phyloP scores from a whole-genome alignment of 2,113 vertebrate genomes.

The Cariama cristata region DNA sequence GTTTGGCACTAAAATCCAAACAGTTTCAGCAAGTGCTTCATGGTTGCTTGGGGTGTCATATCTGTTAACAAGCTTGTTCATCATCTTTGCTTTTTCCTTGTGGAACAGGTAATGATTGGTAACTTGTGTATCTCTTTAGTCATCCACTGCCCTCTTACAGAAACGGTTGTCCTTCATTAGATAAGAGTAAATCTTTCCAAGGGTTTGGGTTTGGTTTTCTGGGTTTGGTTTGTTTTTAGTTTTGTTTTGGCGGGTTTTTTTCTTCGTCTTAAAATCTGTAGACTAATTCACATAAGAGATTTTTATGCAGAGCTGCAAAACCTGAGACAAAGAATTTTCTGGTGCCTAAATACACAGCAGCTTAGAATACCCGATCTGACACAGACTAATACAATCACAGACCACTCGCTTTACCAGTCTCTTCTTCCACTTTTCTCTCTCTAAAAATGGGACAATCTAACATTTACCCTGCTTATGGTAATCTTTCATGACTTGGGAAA shows the following conservation, averaged over 20 bases:
- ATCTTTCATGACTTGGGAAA: neutral
- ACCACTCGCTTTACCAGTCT: neutral
- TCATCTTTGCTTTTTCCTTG: slow-evolving; percentile 28
- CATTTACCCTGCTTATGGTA: neutral
- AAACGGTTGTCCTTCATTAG: neutral
- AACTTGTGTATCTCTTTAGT: neutral
- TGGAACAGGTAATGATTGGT: slow-evolving; percentile 23
- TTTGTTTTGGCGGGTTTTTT: neutral
- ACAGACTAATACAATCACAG: neutral
- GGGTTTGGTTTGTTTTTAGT: neutral
- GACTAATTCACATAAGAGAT: neutral
- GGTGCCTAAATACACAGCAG: neutral
- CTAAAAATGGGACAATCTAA: neutral
- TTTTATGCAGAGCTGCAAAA: neutral
- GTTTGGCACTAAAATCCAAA: slow-evolving; percentile 58
- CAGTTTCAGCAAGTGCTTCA: slow-evolving; percentile 45
- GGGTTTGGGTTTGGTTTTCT: neutral
- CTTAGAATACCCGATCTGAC: neutral
- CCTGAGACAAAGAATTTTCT: neutral
- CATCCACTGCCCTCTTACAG: neutral
- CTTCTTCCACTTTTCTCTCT: neutral
- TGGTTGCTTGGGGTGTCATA: slow-evolving; percentile 51
- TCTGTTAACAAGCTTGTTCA: slow-evolving; percentile 45
- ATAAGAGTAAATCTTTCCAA: neutral
- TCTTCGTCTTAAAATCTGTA: neutral